phyloP scores from a whole-genome alignment of 2,113 vertebrate species.

The Oceanites oceanicus region DNA sequence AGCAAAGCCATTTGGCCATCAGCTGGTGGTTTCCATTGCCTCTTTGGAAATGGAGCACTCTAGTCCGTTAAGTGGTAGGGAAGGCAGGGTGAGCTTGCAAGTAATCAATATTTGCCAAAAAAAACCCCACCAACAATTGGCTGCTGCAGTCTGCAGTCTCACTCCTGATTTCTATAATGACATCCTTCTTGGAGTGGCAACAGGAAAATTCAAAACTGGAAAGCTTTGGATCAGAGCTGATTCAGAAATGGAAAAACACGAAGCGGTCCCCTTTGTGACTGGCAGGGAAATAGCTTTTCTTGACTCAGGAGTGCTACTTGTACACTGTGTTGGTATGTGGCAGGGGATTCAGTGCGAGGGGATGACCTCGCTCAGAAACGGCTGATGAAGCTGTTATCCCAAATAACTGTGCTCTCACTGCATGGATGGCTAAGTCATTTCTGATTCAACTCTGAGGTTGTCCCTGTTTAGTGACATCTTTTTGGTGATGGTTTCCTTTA shows the following conservation, averaged over 20 bases:
- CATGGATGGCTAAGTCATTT: background rate
- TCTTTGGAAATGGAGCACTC: background rate
- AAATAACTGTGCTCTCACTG: background rate
- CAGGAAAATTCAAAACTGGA: background rate
- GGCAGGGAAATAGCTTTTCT: background rate
- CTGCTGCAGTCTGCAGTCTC: background rate
- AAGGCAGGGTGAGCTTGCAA: background rate
- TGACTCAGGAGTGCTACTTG: background rate
- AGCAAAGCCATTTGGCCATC: background rate
- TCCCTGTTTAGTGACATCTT: background rate
- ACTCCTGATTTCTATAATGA: background rate
- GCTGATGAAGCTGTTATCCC: background rate
- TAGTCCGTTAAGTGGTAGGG: background rate
- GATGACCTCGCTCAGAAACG: background rate
- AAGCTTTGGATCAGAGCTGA: background rate
- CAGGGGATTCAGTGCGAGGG: background rate
- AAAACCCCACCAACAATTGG: background rate
- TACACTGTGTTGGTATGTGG: background rate
- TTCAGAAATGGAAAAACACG: background rate
- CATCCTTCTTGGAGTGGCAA: background rate
- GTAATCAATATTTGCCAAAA: background rate
- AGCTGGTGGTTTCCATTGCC: background rate
- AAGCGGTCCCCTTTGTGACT: background rate
- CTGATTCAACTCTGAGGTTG: background rate
- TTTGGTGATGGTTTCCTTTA: background rate